phyloP scores from a whole-genome alignment of 2,113 vertebrate species.

The Pitta sordida region DNA sequence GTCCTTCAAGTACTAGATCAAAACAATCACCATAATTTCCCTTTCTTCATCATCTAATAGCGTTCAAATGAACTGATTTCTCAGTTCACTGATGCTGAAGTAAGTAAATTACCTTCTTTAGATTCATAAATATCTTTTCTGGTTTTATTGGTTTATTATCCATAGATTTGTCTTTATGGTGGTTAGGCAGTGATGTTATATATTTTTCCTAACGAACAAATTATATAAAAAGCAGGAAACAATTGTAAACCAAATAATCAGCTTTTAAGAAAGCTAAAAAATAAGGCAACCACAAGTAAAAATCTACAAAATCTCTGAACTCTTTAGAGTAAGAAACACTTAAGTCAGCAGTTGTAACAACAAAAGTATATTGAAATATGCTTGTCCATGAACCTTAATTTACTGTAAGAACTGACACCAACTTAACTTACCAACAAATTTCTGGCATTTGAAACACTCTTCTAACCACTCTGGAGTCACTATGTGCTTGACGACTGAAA shows the following conservation, averaged over 20 bases:
- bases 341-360: neutral
- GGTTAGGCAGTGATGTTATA: neutral
- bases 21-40: neutral
- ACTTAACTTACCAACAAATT: slow-evolving; percentile 82
- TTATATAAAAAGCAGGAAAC: neutral
- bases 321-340: neutral
- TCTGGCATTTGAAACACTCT: slow-evolving; percentile 91
- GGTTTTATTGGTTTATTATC: neutral
- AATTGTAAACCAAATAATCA: neutral
- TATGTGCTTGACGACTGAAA: slow-evolving; percentile 91
- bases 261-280: neutral
- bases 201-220: neutral
- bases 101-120: neutral
- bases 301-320: neutral
- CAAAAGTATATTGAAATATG: neutral
- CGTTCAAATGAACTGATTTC: neutral
- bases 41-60: neutral
- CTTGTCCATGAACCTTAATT: neutral
- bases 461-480: slow-evolving; percentile 94
- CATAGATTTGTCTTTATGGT: neutral
- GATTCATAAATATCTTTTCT: neutral
- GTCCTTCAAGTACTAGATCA: neutral
- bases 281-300: neutral
- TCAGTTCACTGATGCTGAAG: neutral
- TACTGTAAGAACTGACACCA: neutral